These are phyloP conservation scores for Ptyas mucosa DNA, from an alignment of 2,113 vertebrate species.

Conservation along the genomic window DNA sequence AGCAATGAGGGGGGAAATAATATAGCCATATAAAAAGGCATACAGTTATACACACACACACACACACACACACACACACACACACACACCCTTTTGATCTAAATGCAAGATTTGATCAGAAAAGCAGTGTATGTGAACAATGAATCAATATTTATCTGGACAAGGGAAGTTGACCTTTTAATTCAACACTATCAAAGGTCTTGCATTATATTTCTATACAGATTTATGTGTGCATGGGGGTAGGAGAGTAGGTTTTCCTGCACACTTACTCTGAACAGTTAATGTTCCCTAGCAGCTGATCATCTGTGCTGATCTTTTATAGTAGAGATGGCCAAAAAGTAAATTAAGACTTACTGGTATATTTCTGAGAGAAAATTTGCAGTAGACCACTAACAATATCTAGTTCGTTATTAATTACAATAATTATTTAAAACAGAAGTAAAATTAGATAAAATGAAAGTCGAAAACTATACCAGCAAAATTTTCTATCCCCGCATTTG, in stretches of 20 bases:
- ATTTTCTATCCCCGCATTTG: not conserved
- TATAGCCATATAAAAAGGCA: fast-evolving
- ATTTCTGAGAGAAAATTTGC: not conserved
- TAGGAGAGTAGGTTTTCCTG: not conserved
- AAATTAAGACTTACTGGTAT: not conserved
- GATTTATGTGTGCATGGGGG: not conserved
- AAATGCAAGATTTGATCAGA: fast-evolving
- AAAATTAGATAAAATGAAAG: not conserved
- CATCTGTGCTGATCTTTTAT: not conserved
- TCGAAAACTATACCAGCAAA: not conserved
- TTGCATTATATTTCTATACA: fast-evolving
- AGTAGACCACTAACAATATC: not conserved
- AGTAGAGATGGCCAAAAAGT: not conserved
- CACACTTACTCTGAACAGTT: not conserved
- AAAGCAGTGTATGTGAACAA: not conserved
- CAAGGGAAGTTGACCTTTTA: fast-evolving
- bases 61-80: no score
- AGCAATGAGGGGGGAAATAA: not conserved
- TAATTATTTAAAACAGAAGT: not conserved
- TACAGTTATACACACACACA: not conserved
- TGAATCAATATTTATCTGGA: not conserved
- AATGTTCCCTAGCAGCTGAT: not conserved
- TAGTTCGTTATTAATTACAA: not conserved
- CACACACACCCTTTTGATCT: not conserved
- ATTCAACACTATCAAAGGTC: fast-evolving